phyloP scores from a whole-genome alignment of 2,797 vertebrate genomes.

The Tokudaia tokunoshimensis region DNA sequence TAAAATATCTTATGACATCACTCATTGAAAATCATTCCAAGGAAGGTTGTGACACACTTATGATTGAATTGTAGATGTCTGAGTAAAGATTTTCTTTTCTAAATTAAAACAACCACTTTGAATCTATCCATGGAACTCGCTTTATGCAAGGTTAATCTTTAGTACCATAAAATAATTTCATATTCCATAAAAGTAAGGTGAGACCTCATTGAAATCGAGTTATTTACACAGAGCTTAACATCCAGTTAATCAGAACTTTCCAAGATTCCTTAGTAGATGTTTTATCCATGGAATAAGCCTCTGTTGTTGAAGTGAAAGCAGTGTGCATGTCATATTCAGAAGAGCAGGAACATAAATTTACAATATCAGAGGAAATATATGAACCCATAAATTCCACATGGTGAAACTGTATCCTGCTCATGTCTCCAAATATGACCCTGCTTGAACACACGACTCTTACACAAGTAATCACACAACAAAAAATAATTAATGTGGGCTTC shows the following conservation, averaged over 20 bases:
- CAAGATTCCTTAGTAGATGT: neutral
- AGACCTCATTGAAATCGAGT: neutral
- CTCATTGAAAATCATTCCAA: conserved; percentile 49
- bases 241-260: neutral
- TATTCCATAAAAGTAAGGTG: neutral
- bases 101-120: neutral
- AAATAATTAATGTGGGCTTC: neutral
- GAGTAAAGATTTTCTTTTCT: neutral
- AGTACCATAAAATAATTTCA: neutral
- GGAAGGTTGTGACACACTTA: neutral
- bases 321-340: neutral
- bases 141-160: neutral
- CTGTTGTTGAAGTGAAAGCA: neutral
- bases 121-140: neutral
- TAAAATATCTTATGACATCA: conserved; percentile 29
- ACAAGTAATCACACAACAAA: neutral
- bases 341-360: neutral
- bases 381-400: neutral
- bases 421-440: neutral
- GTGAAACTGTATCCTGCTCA: neutral
- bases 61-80: neutral
- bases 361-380: neutral
- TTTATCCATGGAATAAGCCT: neutral
- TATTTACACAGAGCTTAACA: neutral
- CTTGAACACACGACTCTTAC: neutral